phyloP scores from a whole-genome alignment of 2,888 invertebrate genomes.

The Cybosia mesomella region DNA sequence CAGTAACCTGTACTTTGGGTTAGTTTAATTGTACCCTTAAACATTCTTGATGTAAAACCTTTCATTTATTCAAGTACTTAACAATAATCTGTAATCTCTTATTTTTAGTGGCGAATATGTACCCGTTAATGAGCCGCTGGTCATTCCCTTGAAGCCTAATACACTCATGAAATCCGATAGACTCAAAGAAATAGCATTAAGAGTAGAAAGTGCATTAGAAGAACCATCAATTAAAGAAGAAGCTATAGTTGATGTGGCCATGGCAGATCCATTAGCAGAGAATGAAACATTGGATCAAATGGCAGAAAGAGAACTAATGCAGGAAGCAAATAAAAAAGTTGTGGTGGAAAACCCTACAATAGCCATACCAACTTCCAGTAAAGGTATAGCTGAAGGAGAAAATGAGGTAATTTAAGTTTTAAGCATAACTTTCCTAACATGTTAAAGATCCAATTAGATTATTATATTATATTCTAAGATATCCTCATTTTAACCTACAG shows the following conservation, averaged over 20 bases:
- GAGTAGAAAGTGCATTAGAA: conserved; percentile 83
- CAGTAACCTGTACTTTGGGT: background rate
- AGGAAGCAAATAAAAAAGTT: conserved; percentile 82
- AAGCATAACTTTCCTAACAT: background rate
- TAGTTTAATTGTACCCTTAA: background rate
- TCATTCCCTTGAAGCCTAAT: conserved; percentile 89
- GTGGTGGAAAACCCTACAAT: conserved; percentile 71
- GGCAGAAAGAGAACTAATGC: conserved; percentile 91
- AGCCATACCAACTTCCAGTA: conserved; percentile 87
- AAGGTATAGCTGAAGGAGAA: conserved; percentile 86
- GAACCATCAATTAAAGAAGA: conserved; percentile 69
- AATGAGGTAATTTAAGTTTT: conserved; percentile 83
- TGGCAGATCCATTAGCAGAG: conserved; percentile 57
- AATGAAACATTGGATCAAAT: conserved; percentile 88
- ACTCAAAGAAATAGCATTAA: conserved; percentile 80
- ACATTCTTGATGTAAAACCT: background rate
- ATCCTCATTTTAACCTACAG: too few species aligned
- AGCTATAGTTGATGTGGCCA: conserved; percentile 46
- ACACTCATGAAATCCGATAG: conserved; percentile 84
- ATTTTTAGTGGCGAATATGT: conserved; percentile 84
- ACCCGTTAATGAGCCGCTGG: conserved; percentile 85
- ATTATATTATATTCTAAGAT: background rate
- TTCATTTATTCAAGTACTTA: background rate
- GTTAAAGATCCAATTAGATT: background rate
- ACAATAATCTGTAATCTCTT: background rate